Percentiles rank a stretch among this genome's conserved stretches.
Conservation (phyloP, 2,113 vertebrate genomes). For the Mus spicilegus region DNA sequence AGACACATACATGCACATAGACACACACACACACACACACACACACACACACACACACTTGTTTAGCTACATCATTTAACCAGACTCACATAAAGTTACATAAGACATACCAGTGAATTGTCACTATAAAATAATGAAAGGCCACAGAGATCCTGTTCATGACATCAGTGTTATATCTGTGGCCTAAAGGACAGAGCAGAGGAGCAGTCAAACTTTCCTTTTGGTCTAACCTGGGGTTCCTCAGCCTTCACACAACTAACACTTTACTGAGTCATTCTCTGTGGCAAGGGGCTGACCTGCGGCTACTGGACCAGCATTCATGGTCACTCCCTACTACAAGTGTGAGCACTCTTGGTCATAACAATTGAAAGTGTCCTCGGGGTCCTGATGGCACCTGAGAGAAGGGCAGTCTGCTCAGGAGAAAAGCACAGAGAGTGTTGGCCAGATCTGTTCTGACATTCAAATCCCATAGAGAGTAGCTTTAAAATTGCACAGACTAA, state of each 20-base stretch:
- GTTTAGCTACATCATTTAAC: not conserved
- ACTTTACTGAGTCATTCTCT: not conserved
- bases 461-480: not conserved
- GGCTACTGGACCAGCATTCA: not conserved
- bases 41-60: not conserved
- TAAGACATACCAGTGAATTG: not conserved
- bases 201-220: not conserved
- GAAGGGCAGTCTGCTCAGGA: not conserved
- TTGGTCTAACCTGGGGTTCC: not conserved
- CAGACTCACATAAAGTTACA: not conserved
- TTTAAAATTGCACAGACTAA: not conserved
- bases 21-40: not conserved
- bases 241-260: not conserved
- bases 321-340: not conserved
- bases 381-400: not conserved
- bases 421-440: not conserved
- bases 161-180: not conserved
- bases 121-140: not conserved
- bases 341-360: not conserved
- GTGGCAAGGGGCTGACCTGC: not conserved
- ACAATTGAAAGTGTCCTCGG: not conserved
- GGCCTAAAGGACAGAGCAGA: not conserved
- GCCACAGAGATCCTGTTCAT: not conserved
- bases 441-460: not conserved
- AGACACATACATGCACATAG: not conserved